These are phyloP conservation scores for Agonopterix arenella DNA, from an alignment of 2,888 invertebrate species.

Conservation along the genomic window DNA sequence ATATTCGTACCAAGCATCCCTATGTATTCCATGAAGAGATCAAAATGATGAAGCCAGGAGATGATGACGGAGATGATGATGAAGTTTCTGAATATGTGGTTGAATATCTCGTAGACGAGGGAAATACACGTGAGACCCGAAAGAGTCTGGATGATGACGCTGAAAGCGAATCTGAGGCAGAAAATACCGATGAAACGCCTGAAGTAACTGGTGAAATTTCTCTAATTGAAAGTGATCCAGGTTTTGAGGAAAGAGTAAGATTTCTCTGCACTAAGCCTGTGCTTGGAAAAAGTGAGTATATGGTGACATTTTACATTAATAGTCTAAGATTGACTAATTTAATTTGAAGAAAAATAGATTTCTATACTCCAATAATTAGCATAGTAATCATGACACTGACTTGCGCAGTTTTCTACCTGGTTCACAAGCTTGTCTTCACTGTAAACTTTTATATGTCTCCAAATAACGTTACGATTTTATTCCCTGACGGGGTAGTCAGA, in stretches of 20 bases:
- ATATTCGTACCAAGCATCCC: slow-evolving; percentile 6
- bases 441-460: too few relatives aligned
- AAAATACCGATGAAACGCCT: neutral
- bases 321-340: too few relatives aligned
- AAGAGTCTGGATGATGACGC: neutral
- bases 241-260: slow-evolving; percentile 6
- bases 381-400: too few relatives aligned
- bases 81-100: neutral
- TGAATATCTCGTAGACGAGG: neutral
- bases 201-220: neutral
- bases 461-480: too few relatives aligned
- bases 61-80: neutral
- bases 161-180: neutral
- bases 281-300: slow-evolving; percentile 5
- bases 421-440: too few relatives aligned
- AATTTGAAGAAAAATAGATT: too few relatives aligned
- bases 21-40: slow-evolving; percentile 4
- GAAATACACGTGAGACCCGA: neutral
- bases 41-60: neutral
- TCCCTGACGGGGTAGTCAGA: neutral
- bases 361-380: too few relatives aligned
- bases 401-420: too few relatives aligned
- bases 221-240: slow-evolving; percentile 2
- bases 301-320: neutral
- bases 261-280: slow-evolving; percentile 1